Evolutionary conservation across 2,797 vertebrate species (phyloP), one percentile per base, ranked within the genome.

Genomic region (Iguana delicatissima): DNA sequence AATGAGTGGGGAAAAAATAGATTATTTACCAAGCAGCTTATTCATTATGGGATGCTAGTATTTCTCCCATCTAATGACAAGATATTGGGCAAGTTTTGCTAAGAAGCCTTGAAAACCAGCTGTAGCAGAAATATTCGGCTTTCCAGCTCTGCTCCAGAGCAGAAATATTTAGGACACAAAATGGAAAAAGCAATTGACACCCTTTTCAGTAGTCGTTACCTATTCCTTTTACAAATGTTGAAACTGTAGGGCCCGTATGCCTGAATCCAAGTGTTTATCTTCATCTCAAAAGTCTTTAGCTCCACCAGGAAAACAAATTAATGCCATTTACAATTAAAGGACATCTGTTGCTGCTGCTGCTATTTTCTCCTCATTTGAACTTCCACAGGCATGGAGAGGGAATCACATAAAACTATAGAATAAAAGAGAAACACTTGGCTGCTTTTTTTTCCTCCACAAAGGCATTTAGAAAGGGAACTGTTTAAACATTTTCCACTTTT

Each of bases 61-160:
- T 94, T 95, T 96, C 80, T 91, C 93, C 95, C 92, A 74, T 74
- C 93, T 93, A 94, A 81, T 91, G 95, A 94, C 85, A 94, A 94
- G 89, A 93, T 93, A 89, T 93, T 93, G 93, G 85, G 91, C 93
- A 96, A 91, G 91, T 89, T 92, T 90, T 92, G 95, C 95, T 95
- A 93, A 95, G 94, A 92, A 94, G 94, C 88, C 95, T 89, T 92
- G 55, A 55, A 12, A 74, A n/a, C 32, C 52, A 24, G 6, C 4
- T 29, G 35, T 14, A 42, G 22, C n/a, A 14, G 24, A 74, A 57
- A 72, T n/a, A 50, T 50, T 50, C 18, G 29, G 84, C 32, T n/a
- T 52, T 69, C 12, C 62, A 69, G 22, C 6, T 84, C 26, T 95
- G 94, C 92, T 91, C 90, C 91, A 92, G 38, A 4, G 22, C 22